Evolutionary conservation across 2,888 invertebrate species (phyloP).

Genomic region (Saturnia japonica): DNA sequence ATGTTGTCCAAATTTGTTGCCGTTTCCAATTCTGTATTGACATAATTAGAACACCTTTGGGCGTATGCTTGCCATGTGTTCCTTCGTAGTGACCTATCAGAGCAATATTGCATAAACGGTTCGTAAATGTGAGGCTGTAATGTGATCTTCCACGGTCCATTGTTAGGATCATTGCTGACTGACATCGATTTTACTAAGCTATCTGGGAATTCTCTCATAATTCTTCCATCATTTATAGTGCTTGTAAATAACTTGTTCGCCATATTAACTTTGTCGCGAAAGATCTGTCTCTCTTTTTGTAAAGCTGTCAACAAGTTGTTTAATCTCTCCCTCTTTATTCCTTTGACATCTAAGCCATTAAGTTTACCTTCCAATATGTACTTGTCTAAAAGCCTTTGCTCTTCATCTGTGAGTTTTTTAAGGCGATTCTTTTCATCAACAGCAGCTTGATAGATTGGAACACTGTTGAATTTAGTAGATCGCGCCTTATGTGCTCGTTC

Average conservation of each 20-base stretch:
- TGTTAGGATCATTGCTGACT: slow-evolving; percentile 80
- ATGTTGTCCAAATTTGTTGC: slow-evolving; percentile 90
- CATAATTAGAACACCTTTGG: slow-evolving; percentile 85
- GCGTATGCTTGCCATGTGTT: slow-evolving; percentile 92
- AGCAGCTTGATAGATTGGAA: slow-evolving; percentile 86
- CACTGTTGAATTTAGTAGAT: slow-evolving; percentile 87
- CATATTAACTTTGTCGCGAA: slow-evolving; percentile 85
- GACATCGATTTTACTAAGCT: slow-evolving; percentile 85
- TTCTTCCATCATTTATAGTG: slow-evolving; percentile 83
- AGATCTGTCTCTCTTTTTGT: slow-evolving; percentile 82
- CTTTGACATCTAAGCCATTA: slow-evolving; percentile 88
- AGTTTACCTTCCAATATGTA: slow-evolving; percentile 91
- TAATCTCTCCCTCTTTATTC: slow-evolving; percentile 71
- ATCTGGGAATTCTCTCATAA: slow-evolving; percentile 88
- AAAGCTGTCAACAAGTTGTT: slow-evolving; percentile 76
- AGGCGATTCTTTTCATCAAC: slow-evolving; percentile 78
- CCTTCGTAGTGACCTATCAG: slow-evolving; percentile 88
- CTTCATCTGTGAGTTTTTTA: slow-evolving; percentile 79
- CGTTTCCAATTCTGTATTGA: slow-evolving; percentile 85
- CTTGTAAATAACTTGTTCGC: slow-evolving; percentile 86
- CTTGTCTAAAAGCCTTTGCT: slow-evolving; percentile 88
- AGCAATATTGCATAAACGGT: slow-evolving; percentile 92
- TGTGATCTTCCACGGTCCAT: slow-evolving; percentile 93
- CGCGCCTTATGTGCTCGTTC: slow-evolving; percentile 89
- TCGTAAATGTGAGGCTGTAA: slow-evolving; percentile 88